Percentiles rank a stretch among this genome's conserved stretches.
phyloP scores from a whole-genome alignment of 2,888 invertebrate genomes.

The Augochlorella aurata region DNA sequence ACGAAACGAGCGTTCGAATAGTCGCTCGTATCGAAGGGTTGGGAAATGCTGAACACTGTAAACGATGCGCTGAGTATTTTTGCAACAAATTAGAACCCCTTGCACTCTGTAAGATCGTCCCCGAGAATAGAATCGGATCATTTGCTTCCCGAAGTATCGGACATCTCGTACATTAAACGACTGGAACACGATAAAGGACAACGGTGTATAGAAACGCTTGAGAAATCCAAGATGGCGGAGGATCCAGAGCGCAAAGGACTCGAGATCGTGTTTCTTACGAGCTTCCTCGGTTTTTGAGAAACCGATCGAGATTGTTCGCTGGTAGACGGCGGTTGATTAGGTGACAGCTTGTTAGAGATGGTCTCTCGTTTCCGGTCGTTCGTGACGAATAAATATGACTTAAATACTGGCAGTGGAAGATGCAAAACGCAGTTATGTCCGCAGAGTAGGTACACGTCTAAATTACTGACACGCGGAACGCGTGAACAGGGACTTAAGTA shows the following conservation, averaged over 20 bases:
- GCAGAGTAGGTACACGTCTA: conserved; percentile 47
- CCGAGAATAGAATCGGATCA: too few species aligned
- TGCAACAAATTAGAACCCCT: background rate
- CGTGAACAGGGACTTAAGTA: conserved; percentile 60
- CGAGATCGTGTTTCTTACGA: conserved; percentile 2
- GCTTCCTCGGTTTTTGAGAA: background rate
- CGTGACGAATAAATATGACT: conserved; percentile 70
- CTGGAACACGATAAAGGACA: too few species aligned
- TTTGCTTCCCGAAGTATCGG: background rate
- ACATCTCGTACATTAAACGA: too few species aligned
- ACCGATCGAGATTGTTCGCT: background rate
- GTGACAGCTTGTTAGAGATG: background rate
- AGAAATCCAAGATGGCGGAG: background rate
- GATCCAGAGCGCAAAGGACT: conserved; percentile 14
- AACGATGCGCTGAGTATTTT: conserved; percentile 34
- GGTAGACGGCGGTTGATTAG: background rate
- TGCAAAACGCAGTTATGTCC: conserved; percentile 60
- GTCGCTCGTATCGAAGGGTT: conserved; percentile 37
- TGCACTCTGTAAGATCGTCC: background rate
- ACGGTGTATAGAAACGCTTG: background rate
- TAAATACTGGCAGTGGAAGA: conserved; percentile 73
- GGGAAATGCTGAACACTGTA: conserved; percentile 40
- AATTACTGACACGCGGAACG: conserved; percentile 52
- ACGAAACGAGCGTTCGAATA: background rate
- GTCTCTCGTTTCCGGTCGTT: conserved; percentile 8